These are phyloP conservation scores for Furcifer pardalis DNA, from an alignment of 2,797 vertebrate species.

Conservation along the genomic window DNA sequence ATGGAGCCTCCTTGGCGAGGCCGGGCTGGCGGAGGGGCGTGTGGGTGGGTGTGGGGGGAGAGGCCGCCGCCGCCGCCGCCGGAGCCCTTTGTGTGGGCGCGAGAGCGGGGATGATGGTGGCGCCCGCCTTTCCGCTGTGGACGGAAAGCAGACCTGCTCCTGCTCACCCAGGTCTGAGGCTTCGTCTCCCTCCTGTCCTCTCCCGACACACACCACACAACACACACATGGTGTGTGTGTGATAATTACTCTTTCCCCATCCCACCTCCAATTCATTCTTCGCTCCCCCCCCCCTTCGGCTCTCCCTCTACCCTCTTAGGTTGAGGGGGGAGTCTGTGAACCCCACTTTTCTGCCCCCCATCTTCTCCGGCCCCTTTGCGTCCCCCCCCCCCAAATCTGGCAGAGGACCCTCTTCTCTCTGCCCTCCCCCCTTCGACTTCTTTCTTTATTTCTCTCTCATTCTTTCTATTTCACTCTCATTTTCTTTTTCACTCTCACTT, in stretches of 20 bases:
- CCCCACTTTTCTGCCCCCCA: not conserved
- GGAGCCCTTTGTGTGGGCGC: constrained; percentile 44
- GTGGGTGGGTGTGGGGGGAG: constrained; percentile 35
- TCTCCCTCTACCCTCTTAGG: no score
- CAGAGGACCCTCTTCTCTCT: no score
- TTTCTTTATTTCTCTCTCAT: no score
- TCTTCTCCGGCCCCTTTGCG: no score
- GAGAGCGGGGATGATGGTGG: constrained; percentile 67
- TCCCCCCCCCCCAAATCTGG: no score
- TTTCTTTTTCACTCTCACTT: no score
- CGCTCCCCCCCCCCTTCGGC: not conserved
- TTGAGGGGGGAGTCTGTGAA: not conserved
- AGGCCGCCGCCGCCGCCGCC: constrained; percentile 41
- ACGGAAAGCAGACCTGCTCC: not conserved
- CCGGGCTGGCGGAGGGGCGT: constrained; percentile 37
- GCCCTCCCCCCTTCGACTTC: not conserved
- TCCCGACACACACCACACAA: no score
- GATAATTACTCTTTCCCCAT: no score
- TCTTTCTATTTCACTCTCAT: no score
- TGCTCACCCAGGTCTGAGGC: not conserved
- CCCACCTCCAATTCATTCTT: not conserved
- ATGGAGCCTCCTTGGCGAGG: not conserved
- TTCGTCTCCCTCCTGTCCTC: not conserved
- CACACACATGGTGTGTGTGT: no score
- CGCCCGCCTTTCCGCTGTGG: not conserved